Conservation (phyloP, 2,797 vertebrate species). For the Aplochiton taeniatus region DNA sequence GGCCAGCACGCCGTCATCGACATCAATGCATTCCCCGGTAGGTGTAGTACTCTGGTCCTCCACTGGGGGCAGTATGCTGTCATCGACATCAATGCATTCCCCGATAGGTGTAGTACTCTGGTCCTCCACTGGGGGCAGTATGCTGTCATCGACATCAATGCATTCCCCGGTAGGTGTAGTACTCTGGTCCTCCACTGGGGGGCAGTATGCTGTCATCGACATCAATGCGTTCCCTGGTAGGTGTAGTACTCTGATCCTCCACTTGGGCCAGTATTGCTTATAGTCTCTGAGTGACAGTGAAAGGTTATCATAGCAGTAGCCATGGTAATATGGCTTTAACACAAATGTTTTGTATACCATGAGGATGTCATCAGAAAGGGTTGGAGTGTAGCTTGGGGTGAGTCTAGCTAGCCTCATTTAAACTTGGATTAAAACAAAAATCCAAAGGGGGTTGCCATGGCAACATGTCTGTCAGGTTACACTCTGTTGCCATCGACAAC, state of each 20-base stretch:
- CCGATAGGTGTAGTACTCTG: too few species aligned
- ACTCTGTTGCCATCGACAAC: not conserved
- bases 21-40: conserved; percentile 98
- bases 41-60: not conserved
- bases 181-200: too few species aligned
- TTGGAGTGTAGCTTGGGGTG: not conserved
- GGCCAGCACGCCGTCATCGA: conserved; percentile 97
- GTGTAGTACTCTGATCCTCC: not conserved
- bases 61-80: conserved; percentile 86
- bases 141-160: conserved; percentile 95
- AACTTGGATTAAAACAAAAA: not conserved
- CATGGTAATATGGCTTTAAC: too few species aligned
- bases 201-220: conserved; percentile 95
- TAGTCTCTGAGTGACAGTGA: too few species aligned
- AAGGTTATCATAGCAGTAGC: too few species aligned
- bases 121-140: conserved; percentile 92
- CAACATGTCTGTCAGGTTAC: conserved; percentile 22
- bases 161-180: conserved; percentile 94
- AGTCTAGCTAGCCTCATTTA: not conserved
- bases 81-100: conserved; percentile 98
- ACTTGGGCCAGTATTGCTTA: conserved; percentile 84
- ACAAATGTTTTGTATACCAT: not conserved
- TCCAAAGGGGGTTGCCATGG: conserved; percentile 13
- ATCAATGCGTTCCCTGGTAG: conserved; percentile 98
- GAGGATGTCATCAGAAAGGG: not conserved